These are phyloP conservation scores for Calvadosia cruxmelitensis DNA, from an alignment of 30 jellyfish, hydroid and myxozoan species.

Conservation along the genomic window DNA sequence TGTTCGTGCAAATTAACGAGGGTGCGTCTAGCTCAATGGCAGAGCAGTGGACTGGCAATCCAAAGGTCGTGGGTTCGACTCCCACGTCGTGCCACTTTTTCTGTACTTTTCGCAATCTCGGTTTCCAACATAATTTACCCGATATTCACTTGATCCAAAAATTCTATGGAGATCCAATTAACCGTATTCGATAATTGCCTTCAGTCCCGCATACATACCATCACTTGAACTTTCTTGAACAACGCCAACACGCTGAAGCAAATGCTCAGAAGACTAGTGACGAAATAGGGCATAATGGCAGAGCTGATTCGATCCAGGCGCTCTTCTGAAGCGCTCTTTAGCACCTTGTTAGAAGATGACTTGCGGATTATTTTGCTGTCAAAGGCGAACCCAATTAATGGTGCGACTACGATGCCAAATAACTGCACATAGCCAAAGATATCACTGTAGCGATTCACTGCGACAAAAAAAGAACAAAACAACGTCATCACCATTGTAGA, in stretches of 20 bases:
- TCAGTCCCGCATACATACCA: conserved; percentile 29
- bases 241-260: conserved; percentile 21
- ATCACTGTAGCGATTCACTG: conserved; percentile 37
- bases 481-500: too few relatives aligned
- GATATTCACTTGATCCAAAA: too few relatives aligned
- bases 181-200: too few relatives aligned
- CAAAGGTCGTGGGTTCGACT: too few relatives aligned
- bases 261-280: conserved; percentile 31
- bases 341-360: neutral
- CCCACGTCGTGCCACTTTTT: too few relatives aligned
- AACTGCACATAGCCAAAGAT: conserved; percentile 60
- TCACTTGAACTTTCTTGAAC: conserved; percentile 9
- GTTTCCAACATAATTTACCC: too few relatives aligned
- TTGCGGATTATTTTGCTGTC: conserved; percentile 11
- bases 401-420: conserved; percentile 65
- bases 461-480: conserved; percentile 1
- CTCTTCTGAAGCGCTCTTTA: conserved; percentile 12
- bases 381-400: conserved; percentile 52
- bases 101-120: too few relatives aligned
- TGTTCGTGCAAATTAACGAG: too few relatives aligned
- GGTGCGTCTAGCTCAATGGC: too few relatives aligned
- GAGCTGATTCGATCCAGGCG: conserved; percentile 7
- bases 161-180: too few relatives aligned
- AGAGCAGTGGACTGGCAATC: too few relatives aligned
- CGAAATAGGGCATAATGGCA: conserved; percentile 34